Evolutionary conservation across 1,140 invertebrate genomes (phyloP).

Genomic region (Formica exsecta): DNA sequence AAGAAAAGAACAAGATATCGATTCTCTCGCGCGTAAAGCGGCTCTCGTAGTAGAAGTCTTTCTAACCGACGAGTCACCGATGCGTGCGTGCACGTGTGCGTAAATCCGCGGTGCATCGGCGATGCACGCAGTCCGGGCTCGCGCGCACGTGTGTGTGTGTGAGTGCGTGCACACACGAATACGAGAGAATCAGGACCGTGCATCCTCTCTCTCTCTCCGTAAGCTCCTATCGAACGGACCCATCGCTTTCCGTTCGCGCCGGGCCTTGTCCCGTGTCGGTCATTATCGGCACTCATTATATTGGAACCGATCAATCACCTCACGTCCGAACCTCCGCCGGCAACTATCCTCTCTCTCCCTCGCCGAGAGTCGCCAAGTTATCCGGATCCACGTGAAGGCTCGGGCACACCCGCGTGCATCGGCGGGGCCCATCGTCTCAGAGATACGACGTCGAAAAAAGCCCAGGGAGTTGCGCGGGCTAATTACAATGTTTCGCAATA

Average conservation of each 20-base stretch:
- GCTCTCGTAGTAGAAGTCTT: neutral
- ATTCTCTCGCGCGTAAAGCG: neutral
- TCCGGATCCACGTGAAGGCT: conserved; percentile 73
- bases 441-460: conserved; percentile 62
- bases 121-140: neutral
- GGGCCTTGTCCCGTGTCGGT: conserved; percentile 82
- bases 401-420: conserved; percentile 67
- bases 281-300: conserved; percentile 86
- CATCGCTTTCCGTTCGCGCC: conserved; percentile 81
- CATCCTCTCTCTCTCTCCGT: conserved; percentile 58
- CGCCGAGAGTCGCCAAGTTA: conserved; percentile 72
- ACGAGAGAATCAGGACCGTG: conserved; percentile 56
- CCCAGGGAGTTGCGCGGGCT: conserved; percentile 62
- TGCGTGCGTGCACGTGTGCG: conserved; percentile 32
- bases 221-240: conserved; percentile 76
- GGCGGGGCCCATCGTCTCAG: conserved; percentile 26
- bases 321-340: conserved; percentile 76
- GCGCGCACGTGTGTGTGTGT: neutral
- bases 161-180: conserved; percentile 13
- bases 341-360: conserved; percentile 61
- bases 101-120: conserved; percentile 35
- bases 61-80: conserved; percentile 31
- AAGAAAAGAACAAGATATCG: conserved; percentile 31
- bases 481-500: conserved; percentile 68
- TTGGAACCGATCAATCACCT: conserved; percentile 84